These are phyloP conservation scores for Lasioglossum malachurum DNA, from an alignment of 2,888 invertebrate genomes.

Conservation along the genomic window DNA sequence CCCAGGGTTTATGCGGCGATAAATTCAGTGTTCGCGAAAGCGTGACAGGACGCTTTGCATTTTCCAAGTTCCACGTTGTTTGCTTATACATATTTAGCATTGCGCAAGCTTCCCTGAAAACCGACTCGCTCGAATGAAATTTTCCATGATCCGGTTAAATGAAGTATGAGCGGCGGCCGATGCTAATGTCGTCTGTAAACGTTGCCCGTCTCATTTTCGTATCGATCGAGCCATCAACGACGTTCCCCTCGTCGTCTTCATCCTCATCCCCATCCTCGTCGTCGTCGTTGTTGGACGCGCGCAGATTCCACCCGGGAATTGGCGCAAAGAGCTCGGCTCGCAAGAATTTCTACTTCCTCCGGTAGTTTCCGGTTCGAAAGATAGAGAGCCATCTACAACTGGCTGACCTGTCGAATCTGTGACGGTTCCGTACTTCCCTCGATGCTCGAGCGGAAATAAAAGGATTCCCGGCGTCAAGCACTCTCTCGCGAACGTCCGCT, in stretches of 20 bases:
- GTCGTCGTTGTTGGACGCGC: conserved; percentile 18
- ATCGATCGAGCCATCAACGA: conserved; percentile 38
- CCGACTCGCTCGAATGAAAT: conserved; percentile 23
- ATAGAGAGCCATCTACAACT: conserved; percentile 26
- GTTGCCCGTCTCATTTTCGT: conserved; percentile 41
- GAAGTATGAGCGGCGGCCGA: background rate
- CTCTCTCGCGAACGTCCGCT: conserved; percentile 2
- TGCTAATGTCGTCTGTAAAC: conserved; percentile 11
- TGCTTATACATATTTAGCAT: background rate
- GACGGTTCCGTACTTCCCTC: conserved; percentile 27
- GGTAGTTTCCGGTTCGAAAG: conserved; percentile 27
- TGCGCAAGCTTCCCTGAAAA: conserved; percentile 7
- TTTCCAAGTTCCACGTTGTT: conserved; percentile 24
- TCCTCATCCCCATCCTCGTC: background rate
- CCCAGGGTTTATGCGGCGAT: background rate
- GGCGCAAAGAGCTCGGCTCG: conserved; percentile 35
- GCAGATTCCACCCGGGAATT: conserved; percentile 7
- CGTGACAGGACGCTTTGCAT: conserved; percentile 14
- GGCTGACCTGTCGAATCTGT: conserved; percentile 25
- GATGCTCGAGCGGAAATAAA: conserved; percentile 39
- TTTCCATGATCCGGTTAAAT: conserved; percentile 27
- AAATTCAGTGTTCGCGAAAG: conserved; percentile 29
- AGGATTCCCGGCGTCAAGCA: conserved; percentile 22
- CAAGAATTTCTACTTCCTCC: conserved; percentile 33
- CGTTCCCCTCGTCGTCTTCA: conserved; percentile 9